Evolutionary conservation across 2,888 invertebrate genomes (phyloP).

Genomic region (Acrocyrtus sp.): DNA sequence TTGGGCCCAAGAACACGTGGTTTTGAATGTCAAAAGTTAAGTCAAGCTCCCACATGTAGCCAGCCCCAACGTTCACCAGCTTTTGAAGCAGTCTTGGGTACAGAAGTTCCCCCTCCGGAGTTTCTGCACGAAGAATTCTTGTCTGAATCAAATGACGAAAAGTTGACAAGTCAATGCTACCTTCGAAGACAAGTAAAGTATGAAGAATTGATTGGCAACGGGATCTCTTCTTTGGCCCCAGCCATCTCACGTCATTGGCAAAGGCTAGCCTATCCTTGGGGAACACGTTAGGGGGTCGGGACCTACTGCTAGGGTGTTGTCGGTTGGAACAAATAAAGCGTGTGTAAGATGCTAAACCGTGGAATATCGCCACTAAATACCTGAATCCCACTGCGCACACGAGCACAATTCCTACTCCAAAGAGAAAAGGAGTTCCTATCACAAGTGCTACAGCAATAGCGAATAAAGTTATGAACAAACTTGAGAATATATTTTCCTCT

Average conservation of each 20-base stretch:
- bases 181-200: slow-evolving; percentile 69
- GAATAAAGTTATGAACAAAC: slow-evolving; percentile 65
- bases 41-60: slow-evolving; percentile 69
- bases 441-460: slow-evolving; percentile 66
- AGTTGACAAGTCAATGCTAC: slow-evolving; percentile 67
- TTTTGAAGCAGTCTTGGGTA: slow-evolving; percentile 69
- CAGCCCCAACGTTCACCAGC: slow-evolving; percentile 66
- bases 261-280: slow-evolving; percentile 64
- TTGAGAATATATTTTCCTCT: slow-evolving; percentile 66
- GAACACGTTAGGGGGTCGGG: slow-evolving; percentile 57
- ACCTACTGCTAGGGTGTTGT: slow-evolving; percentile 39
- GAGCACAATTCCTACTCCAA: slow-evolving; percentile 60
- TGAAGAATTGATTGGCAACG: slow-evolving; percentile 67
- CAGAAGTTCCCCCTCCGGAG: slow-evolving; percentile 65
- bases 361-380: slow-evolving; percentile 64
- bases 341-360: slow-evolving; percentile 64
- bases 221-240: slow-evolving; percentile 65
- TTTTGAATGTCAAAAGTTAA: slow-evolving; percentile 68
- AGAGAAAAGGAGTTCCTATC: slow-evolving; percentile 67
- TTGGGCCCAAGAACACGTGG: slow-evolving; percentile 68
- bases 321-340: slow-evolving; percentile 64
- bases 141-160: slow-evolving; percentile 68
- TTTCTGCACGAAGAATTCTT: slow-evolving; percentile 67
- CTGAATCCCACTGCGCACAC: slow-evolving; percentile 66
- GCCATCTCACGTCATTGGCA: slow-evolving; percentile 68